A percentile compares a stretch with the other conserved stretches of the same genome.
These are phyloP conservation scores for Podarcis muralis DNA, from an alignment of 2,113 vertebrate species.

Conservation along the genomic window DNA sequence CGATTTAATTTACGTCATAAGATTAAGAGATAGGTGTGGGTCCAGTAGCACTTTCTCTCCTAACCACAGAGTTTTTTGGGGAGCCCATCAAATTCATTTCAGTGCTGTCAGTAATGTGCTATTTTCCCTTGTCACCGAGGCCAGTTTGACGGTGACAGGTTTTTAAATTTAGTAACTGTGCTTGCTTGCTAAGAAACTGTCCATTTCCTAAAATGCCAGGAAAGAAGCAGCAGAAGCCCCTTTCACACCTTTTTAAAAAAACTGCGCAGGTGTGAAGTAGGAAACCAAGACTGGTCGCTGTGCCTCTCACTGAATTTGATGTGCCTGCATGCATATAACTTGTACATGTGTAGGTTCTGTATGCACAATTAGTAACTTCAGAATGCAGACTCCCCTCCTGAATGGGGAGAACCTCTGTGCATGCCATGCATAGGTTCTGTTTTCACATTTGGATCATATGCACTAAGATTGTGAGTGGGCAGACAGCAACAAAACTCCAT, in stretches of 20 bases:
- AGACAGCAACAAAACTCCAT: background rate
- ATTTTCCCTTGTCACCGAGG: background rate
- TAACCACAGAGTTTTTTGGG: background rate
- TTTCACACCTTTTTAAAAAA: background rate
- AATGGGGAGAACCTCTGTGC: background rate
- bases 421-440: background rate
- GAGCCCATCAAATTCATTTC: background rate
- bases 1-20: background rate
- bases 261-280: background rate
- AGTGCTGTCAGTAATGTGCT: background rate
- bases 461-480: background rate
- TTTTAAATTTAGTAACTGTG: background rate
- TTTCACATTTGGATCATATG: background rate
- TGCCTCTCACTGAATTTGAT: background rate
- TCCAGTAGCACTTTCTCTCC: background rate
- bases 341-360: background rate
- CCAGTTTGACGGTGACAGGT: background rate
- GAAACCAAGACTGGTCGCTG: background rate
- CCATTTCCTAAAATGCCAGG: background rate
- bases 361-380: background rate
- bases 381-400: background rate
- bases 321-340: background rate
- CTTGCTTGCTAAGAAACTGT: too few relatives aligned
- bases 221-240: background rate
- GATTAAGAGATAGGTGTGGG: background rate